Evolutionary conservation across 2,888 invertebrate genomes (phyloP).

Genomic region (Drosophila dives): DNA sequence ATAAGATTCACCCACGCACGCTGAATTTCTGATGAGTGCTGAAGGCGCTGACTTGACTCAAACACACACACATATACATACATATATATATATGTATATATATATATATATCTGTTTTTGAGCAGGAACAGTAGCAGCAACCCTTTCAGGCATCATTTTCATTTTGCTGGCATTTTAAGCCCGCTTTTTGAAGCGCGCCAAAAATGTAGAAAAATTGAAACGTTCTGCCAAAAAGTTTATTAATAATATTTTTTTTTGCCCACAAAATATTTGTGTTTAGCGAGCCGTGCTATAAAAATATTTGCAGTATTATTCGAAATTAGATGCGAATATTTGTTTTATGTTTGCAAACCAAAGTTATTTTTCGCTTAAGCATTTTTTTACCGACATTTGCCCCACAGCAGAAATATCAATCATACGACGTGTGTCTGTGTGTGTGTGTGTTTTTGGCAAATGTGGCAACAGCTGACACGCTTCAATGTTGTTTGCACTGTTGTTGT

Average conservation of each 20-base stretch:
- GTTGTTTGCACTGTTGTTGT: constrained; percentile 22
- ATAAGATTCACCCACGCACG: constrained; percentile 72
- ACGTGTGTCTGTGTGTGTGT: constrained; percentile 26
- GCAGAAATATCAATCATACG: constrained; percentile 71
- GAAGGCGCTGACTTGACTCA: constrained; percentile 36
- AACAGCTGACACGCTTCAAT: constrained; percentile 38
- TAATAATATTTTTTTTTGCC: constrained; percentile 38
- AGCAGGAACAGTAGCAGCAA: constrained; percentile 16
- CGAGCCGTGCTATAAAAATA: constrained; percentile 18
- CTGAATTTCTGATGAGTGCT: constrained; percentile 71
- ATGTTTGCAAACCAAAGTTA: constrained; percentile 1
- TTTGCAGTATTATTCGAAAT: constrained; percentile 21
- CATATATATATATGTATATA: background rate
- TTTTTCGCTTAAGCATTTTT: constrained; percentile 7
- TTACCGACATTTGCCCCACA: constrained; percentile 13
- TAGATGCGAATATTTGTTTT: constrained; percentile 18
- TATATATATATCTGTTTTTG: background rate
- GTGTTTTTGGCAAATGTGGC: constrained; percentile 21
- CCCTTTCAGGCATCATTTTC: constrained; percentile 43
- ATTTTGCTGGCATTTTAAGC: constrained; percentile 22
- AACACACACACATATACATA: background rate
- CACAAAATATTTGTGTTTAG: constrained; percentile 11
- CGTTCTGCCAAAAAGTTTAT: constrained; percentile 44
- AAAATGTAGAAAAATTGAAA: constrained; percentile 56
- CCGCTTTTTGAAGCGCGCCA: constrained; percentile 47